Evolutionary conservation across 1,140 invertebrate genomes (phyloP).

Genomic region (Sarcophaga peregrina): DNA sequence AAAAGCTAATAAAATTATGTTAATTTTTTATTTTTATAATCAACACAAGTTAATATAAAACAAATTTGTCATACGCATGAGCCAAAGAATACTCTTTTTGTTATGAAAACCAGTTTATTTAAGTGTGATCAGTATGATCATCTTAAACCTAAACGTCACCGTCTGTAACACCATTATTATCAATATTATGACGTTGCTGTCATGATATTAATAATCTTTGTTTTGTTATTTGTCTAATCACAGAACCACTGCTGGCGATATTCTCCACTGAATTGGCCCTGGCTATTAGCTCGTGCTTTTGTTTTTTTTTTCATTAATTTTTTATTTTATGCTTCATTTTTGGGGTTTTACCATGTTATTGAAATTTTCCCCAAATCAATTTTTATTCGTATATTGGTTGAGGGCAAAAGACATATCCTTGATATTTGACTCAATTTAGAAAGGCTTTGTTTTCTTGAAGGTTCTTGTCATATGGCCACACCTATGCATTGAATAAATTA

Average conservation of each 20-base stretch:
- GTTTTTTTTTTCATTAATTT: background rate
- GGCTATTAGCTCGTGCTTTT: background rate
- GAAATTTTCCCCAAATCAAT: background rate
- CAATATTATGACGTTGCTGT: background rate
- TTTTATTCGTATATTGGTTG: background rate
- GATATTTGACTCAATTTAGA: no score
- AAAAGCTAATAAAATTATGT: background rate
- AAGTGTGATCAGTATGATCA: background rate
- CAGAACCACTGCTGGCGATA: background rate
- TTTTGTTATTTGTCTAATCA: no score
- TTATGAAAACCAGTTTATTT: background rate
- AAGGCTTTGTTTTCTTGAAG: background rate
- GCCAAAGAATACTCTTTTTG: no score
- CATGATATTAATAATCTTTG: background rate
- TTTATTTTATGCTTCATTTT: background rate
- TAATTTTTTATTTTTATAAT: background rate
- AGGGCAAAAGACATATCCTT: background rate
- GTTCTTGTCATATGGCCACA: background rate
- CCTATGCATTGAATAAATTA: no score
- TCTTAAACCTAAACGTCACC: background rate
- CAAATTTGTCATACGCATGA: background rate
- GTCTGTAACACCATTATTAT: background rate
- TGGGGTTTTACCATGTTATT: constrained; percentile 15
- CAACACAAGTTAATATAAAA: background rate
- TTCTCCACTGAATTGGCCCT: background rate